Conservation (phyloP, 37 sponge, comb jelly and placozoan genomes). For the Ianthella basta region DNA sequence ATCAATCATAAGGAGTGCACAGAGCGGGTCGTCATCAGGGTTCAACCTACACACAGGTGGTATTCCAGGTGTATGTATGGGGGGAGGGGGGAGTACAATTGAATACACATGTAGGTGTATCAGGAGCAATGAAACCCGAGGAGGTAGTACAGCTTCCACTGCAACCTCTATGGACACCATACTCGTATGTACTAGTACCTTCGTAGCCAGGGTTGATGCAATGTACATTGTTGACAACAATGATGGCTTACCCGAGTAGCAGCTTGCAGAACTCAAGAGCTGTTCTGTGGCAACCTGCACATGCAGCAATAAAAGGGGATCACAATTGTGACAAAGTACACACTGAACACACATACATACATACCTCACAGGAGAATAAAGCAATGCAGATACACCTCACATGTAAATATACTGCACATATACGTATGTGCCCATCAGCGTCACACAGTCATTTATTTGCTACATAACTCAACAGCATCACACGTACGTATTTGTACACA, state of each 20-base stretch:
- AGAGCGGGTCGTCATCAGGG: constrained; percentile 90
- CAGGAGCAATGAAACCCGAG: not conserved
- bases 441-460: no score
- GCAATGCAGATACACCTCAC: not conserved
- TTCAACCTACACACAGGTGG: constrained; percentile 67
- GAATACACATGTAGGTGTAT: not conserved
- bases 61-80: not conserved
- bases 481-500: no score
- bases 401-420: not conserved
- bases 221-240: no score
- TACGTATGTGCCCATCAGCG: not conserved
- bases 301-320: no score
- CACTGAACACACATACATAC: not conserved
- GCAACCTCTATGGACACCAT: no score
- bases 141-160: no score
- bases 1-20: constrained; percentile 87
- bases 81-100: not conserved
- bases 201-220: no score
- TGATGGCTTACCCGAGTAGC: constrained; percentile 75
- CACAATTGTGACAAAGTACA: no score
- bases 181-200: no score
- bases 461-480: no score
- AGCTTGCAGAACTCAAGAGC: constrained; percentile 95
- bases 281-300: constrained; percentile 87
- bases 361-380: not conserved